These are phyloP conservation scores for Chaenocephalus aceratus DNA, from an alignment of 2,113 vertebrate species.

Conservation along the genomic window DNA sequence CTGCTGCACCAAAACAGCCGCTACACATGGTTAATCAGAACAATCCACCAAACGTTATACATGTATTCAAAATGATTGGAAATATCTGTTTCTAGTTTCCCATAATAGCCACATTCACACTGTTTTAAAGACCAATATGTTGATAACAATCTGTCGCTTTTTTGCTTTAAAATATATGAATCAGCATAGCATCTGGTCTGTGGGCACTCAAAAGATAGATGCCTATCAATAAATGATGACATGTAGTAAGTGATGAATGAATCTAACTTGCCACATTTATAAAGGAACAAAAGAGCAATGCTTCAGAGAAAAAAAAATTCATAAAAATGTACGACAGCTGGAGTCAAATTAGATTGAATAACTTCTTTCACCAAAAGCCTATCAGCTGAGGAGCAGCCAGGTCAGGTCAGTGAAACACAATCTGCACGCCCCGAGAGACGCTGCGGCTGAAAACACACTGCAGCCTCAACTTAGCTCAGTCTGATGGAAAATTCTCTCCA, in stretches of 20 bases:
- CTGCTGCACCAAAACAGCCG: conserved; percentile 4
- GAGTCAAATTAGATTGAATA: conserved; percentile 10
- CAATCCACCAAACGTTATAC: neutral
- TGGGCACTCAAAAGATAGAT: neutral
- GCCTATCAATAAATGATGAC: neutral
- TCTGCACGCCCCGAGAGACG: conserved; percentile 18
- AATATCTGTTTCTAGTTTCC: neutral
- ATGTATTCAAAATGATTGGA: neutral
- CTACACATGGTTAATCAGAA: neutral
- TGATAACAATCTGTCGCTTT: neutral
- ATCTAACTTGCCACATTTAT: neutral
- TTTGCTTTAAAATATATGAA: neutral
- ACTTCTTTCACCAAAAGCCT: conserved; percentile 41
- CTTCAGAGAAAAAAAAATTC: neutral
- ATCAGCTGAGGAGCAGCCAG: conserved; percentile 33
- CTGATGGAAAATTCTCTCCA: neutral
- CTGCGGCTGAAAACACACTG: conserved; percentile 40
- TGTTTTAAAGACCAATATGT: neutral
- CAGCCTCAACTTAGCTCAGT: neutral
- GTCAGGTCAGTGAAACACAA: conserved; percentile 48
- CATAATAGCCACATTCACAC: neutral
- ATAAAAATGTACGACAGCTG: conserved; percentile 11
- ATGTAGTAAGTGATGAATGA: neutral
- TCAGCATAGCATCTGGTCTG: neutral
- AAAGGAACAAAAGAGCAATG: neutral